Evolutionary conservation across 2,888 invertebrate genomes (phyloP).

Genomic region (Cryptocheilus praepositus): DNA sequence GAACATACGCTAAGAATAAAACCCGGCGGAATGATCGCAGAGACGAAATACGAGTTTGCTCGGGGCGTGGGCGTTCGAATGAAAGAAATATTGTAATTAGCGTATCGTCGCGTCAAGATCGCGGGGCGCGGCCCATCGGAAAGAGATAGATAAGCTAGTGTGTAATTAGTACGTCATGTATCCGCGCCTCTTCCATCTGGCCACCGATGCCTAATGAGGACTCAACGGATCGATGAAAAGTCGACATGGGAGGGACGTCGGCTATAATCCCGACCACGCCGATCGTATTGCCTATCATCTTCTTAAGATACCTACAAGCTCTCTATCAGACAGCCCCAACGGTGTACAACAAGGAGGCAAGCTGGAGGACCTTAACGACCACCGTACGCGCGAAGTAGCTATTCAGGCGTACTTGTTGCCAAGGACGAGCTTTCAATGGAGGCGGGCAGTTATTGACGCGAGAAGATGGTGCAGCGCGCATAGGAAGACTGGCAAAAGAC

Average conservation of each 20-base stretch:
- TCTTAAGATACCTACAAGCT: too few species aligned
- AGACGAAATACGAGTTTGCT: neutral
- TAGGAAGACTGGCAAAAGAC: neutral
- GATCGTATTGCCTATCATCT: too few species aligned
- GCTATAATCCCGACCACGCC: too few species aligned
- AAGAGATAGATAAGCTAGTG: constrained; percentile 7
- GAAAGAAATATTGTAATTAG: constrained; percentile 12
- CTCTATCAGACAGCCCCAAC: too few species aligned
- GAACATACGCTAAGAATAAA: too few species aligned
- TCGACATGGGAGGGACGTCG: too few species aligned
- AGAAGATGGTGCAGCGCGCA: constrained; percentile 16
- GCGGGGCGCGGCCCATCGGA: too few species aligned
- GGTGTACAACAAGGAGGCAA: too few species aligned
- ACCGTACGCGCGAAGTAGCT: constrained; percentile 30
- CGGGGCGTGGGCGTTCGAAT: constrained; percentile 10
- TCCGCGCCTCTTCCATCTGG: neutral
- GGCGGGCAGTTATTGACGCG: constrained; percentile 8
- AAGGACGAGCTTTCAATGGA: constrained; percentile 21
- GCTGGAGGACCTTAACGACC: constrained; percentile 23
- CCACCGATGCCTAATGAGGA: too few species aligned
- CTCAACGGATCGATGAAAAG: too few species aligned
- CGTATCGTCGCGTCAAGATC: constrained; percentile 5
- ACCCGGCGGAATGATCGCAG: too few species aligned
- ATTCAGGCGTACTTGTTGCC: constrained; percentile 32
- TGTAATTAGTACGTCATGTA: constrained; percentile 15